A percentile compares a stretch with the other conserved stretches of the same genome.
These are phyloP conservation scores for Slavum lentiscoides DNA, from an alignment of 2,888 invertebrate genomes.

Conservation along the genomic window DNA sequence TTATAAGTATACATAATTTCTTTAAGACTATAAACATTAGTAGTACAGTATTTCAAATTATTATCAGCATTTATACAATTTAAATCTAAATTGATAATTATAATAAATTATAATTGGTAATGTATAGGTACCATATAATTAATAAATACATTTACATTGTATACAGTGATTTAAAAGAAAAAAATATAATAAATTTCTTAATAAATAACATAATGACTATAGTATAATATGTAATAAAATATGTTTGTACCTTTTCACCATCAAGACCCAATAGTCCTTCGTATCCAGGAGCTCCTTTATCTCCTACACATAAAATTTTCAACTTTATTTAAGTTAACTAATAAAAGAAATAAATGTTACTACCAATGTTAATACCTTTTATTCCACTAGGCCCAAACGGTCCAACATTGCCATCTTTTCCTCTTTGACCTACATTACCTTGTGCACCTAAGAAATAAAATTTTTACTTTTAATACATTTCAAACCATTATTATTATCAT, in stretches of 20 bases:
- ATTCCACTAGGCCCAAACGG: conserved; percentile 68
- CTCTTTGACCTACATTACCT: conserved; percentile 69
- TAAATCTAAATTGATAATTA: too few relatives aligned
- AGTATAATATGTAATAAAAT: not conserved
- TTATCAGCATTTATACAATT: too few relatives aligned
- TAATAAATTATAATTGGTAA: too few relatives aligned
- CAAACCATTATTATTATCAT: not conserved
- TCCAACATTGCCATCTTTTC: conserved; percentile 66
- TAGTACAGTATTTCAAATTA: too few relatives aligned
- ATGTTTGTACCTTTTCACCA: conserved; percentile 64
- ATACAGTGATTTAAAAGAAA: too few relatives aligned
- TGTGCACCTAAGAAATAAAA: conserved; percentile 64
- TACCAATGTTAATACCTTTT: conserved; percentile 64
- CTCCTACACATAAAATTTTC: conserved; percentile 59
- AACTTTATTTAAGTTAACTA: not conserved
- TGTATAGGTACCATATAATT: too few relatives aligned
- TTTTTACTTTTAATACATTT: not conserved
- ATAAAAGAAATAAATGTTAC: not conserved
- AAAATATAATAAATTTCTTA: too few relatives aligned
- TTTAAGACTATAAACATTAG: too few relatives aligned
- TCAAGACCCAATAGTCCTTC: conserved; percentile 72
- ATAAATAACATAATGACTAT: too few relatives aligned
- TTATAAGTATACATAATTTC: too few relatives aligned
- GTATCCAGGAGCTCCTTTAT: conserved; percentile 82
- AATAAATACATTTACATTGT: too few relatives aligned